Base-by-base conservation (phyloP, 2,113 vertebrate species). In the Brienomyrus brachyistius region DNA sequence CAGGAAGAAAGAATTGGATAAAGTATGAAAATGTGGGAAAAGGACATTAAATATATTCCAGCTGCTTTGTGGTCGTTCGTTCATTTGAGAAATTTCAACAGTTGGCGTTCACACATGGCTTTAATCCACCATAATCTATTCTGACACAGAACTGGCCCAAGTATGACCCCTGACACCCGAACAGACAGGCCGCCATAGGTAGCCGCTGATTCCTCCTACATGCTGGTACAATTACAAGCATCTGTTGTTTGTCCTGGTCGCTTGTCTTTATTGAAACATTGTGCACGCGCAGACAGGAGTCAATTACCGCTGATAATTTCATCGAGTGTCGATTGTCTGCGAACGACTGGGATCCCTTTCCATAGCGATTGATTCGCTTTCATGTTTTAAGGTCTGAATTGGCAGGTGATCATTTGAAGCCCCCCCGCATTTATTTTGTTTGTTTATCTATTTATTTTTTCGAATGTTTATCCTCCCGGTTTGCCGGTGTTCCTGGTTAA, bases 181-280 rank as follows among this genome's bases (percentile, higher is more conserved):
- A 89, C 17, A 89, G 40, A 80, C 82, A 54, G 47, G 48, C 66
- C n/a, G 48, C 47, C 40, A 23, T 1, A 80, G 66, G 27, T 51
- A 52, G 31, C 48, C 66, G 40, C 31, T 51, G 62, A 48, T 43
- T 23, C 19, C 9, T 19, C 3, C 40, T 70, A 19, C 66, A 40
- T 82, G 85, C 15, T 52, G 70, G 31, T 52, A 35, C 7, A 52
- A 82, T 52, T 74, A 13, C 31, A 45, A 80, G 31, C 88, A 89
- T 89, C 88, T 89, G 88, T 89, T 35, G 66, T 45, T 89, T 83
- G 74, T 89, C 70, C 19, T 15, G 50, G 50, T 56, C 3, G 47
- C 23, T 88, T n/a, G 27, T 80, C 59, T 88, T 88, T 88, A 89
- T 89, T 89, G 45, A 56, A 89, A 89, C 88, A 77, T 43, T 40